These are phyloP conservation scores for Catharus fuscescens DNA, from an alignment of 2,113 vertebrate genomes.

Conservation along the genomic window DNA sequence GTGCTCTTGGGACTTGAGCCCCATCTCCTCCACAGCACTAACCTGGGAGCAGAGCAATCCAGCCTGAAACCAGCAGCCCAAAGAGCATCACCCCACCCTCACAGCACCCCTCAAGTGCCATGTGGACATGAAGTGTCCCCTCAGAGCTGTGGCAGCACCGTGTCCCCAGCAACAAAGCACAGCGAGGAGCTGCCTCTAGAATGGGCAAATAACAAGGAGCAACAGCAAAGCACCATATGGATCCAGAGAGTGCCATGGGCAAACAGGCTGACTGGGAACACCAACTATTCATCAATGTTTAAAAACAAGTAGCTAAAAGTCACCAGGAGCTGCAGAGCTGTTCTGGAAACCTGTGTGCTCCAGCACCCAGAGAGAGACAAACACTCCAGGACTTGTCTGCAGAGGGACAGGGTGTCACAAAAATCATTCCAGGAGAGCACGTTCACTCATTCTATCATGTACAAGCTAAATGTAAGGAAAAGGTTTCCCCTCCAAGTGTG, in stretches of 20 bases:
- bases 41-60: not conserved
- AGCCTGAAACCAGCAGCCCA: not conserved
- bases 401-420: fast-evolving
- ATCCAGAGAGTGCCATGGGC: not conserved
- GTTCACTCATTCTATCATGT: fast-evolving
- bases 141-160: fast-evolving
- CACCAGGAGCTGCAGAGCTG: not conserved
- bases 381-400: not conserved
- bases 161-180: not conserved
- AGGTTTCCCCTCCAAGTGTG: fast-evolving
- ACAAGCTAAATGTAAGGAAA: not conserved
- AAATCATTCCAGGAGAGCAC: not conserved
- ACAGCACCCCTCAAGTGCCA: fast-evolving
- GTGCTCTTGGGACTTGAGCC: not conserved
- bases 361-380: not conserved
- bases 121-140: not conserved
- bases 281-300: not conserved
- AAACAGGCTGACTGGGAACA: not conserved
- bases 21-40: fast-evolving
- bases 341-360: fast-evolving
- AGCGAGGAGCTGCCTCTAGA: not conserved
- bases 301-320: not conserved
- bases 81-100: not conserved
- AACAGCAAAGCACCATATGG: not conserved
- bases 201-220: not conserved